Conservation (phyloP, 2,797 vertebrate genomes). For the Novumbra hubbsi region DNA sequence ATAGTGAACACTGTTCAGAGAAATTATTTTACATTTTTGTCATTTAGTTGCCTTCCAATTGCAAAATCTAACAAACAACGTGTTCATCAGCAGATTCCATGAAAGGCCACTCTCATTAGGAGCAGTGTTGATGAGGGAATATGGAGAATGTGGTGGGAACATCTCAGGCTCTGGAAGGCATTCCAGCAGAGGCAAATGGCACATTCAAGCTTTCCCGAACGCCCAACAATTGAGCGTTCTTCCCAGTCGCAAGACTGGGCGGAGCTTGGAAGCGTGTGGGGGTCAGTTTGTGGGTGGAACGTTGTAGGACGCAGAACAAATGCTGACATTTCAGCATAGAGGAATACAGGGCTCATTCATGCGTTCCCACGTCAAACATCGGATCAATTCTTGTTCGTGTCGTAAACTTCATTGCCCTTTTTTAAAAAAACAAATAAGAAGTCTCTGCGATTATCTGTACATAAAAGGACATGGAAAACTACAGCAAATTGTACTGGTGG, state of each 20-base stretch:
- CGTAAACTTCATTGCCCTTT: not conserved
- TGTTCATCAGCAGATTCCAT: not conserved
- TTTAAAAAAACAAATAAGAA: too few species aligned
- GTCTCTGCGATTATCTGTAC: not conserved
- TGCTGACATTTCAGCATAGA: not conserved
- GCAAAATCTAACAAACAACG: too few species aligned
- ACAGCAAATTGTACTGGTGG: not conserved
- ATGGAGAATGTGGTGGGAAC: not conserved
- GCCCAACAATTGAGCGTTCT: not conserved
- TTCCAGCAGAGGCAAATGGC: not conserved
- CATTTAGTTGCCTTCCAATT: too few species aligned
- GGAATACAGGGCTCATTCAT: not conserved
- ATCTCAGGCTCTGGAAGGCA: not conserved
- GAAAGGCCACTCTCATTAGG: not conserved
- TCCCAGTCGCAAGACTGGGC: not conserved
- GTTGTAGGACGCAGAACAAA: not conserved
- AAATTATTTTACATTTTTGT: not conserved
- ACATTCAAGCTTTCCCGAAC: not conserved
- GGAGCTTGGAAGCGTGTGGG: not conserved
- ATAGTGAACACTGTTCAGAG: not conserved
- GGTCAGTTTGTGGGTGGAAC: not conserved
- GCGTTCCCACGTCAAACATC: not conserved
- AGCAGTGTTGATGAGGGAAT: slow-evolving; percentile 4
- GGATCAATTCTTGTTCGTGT: not conserved
- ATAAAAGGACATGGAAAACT: not conserved